Conservation (phyloP, 2,797 vertebrate genomes). For the Hylomyscus alleni region DNA sequence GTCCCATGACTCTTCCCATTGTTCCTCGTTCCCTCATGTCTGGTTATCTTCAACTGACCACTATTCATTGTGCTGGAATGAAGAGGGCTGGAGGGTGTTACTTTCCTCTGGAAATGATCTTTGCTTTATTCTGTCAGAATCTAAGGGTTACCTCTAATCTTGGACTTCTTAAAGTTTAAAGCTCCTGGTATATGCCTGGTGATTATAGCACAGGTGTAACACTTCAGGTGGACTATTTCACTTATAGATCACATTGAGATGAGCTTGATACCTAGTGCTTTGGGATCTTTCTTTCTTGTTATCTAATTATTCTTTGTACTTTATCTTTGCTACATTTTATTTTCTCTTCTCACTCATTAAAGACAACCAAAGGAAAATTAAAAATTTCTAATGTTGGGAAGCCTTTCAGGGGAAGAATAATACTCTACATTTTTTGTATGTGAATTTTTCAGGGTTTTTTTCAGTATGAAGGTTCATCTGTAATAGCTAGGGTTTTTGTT, state of each 20-base stretch:
- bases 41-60: neutral
- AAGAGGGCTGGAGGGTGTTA: neutral
- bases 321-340: neutral
- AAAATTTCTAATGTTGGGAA: neutral
- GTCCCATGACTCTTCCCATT: neutral
- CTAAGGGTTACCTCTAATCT: neutral
- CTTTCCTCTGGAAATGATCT: neutral
- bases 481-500: neutral
- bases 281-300: neutral
- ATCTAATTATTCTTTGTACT: neutral
- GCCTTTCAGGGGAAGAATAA: neutral
- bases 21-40: neutral
- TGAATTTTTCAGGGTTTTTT: slow-evolving; percentile 24
- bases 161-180: neutral
- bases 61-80: neutral
- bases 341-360: neutral
- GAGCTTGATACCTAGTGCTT: neutral
- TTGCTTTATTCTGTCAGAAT: neutral
- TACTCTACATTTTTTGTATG: neutral
- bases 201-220: neutral
- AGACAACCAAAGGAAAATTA: neutral
- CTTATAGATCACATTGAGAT: neutral
- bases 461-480: neutral
- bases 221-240: neutral
- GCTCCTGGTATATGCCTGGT: neutral